phyloP scores from a whole-genome alignment of 2,797 vertebrate species.

The Melanotaenia nigrans region DNA sequence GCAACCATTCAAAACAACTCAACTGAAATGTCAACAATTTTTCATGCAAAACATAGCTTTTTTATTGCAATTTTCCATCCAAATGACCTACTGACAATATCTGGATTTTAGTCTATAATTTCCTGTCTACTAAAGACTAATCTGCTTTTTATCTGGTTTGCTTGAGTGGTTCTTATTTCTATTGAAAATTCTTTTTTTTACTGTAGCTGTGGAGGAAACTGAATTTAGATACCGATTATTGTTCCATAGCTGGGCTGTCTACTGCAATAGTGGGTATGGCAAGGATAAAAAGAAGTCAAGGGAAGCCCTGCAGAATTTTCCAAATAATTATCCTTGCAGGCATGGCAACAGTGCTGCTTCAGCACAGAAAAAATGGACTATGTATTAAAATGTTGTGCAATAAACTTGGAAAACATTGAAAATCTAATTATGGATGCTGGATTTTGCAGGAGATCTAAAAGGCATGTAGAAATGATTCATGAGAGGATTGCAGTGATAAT shows the following conservation, averaged over 20 bases:
- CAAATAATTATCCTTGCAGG: constrained; percentile 25
- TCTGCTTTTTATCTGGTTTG: constrained; percentile 1
- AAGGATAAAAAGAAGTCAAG: constrained; percentile 51
- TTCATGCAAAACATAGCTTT: constrained; percentile 13
- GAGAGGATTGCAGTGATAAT: constrained; percentile 36
- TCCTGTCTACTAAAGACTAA: constrained; percentile 7
- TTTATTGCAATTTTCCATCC: constrained; percentile 2
- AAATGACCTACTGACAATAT: constrained; percentile 23
- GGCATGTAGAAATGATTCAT: constrained; percentile 41
- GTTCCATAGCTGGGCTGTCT: constrained; percentile 37
- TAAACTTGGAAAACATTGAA: constrained; percentile 29
- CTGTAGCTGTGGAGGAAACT: constrained; percentile 31
- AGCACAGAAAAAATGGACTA: constrained; percentile 4
- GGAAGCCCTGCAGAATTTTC: constrained; percentile 54
- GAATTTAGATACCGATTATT: constrained; percentile 34
- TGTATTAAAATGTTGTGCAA: constrained; percentile 40
- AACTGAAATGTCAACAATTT: constrained; percentile 23
- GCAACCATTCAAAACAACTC: not conserved
- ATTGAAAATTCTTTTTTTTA: constrained; percentile 14
- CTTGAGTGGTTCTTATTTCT: constrained; percentile 29
- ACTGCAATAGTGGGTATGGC: constrained; percentile 21
- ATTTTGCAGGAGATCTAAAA: constrained; percentile 30
- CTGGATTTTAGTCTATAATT: constrained; percentile 5
- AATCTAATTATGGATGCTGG: constrained; percentile 15
- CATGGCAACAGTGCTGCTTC: constrained; percentile 27